Base-by-base conservation (phyloP, 2,113 vertebrate species). In the Cyprinus carpio region DNA sequence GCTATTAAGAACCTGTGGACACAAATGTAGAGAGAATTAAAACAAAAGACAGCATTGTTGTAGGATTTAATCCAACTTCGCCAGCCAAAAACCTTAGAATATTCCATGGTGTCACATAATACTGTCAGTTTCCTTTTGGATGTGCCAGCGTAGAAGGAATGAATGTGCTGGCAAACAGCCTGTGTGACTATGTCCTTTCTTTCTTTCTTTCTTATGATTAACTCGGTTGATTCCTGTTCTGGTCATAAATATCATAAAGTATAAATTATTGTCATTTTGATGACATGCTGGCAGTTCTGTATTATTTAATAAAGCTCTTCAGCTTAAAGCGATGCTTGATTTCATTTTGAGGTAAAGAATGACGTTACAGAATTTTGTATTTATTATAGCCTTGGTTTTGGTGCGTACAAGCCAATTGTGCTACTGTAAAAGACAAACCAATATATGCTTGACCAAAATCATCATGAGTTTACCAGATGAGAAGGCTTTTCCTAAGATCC, bases 91-190 rank as follows among this genome's bases (percentile, higher is more conserved):
- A 89, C 92, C 91, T 86, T 90, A 88, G 87, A 93, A 91, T 91
- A 93, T 95, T 94, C 94, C 92, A 92, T 90, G 89, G 91, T 95
- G 93, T 95, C 94, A 95, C 93, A 93, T 92, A 94, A 95, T 94
- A 93, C 95, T 92, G 93, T 94, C 93, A 93, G 93, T 91, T 94
- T 94, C 93, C 94, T 95, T 92, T 91, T 92, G 87, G 89, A 94
- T 90, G 91, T 94, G 92, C 91, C 91, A 92, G 87, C 87, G 64
- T 90, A 92, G 91, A 92, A 91, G 91, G 90, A 93, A 90, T 88
- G 89, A 92, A 88, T 87, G 81, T 89, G 11, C 43, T 46, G 43
- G 81, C 89, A 88, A 85, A 88, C 78, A 87, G 75, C 79, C 78
- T 85, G 82, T 82, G 75, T 85, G 82, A 87, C 75, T 87, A 56